Evolutionary conservation across 2,888 invertebrate species (phyloP).

Genomic region (Seira musarum): DNA sequence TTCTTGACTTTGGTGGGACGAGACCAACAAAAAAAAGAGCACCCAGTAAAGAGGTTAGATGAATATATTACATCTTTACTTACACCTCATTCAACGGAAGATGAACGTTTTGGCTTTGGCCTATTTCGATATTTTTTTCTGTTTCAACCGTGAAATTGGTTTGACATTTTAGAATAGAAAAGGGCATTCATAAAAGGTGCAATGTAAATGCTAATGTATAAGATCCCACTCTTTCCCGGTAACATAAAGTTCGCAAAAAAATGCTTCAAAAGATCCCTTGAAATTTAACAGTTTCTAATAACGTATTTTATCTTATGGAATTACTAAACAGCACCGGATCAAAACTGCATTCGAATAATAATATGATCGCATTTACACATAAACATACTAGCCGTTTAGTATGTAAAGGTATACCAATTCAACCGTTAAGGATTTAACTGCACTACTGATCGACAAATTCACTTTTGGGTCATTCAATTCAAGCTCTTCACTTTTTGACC

Average conservation of each 20-base stretch:
- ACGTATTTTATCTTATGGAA: no score
- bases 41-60: not conserved
- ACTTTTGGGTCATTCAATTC: not conserved
- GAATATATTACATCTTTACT: not conserved
- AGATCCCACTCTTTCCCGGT: no score
- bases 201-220: not conserved
- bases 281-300: no score
- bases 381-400: not conserved
- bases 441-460: not conserved
- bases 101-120: not conserved
- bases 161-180: not conserved
- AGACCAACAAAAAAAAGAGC: not conserved
- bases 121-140: not conserved
- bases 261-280: no score
- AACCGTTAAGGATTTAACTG: not conserved
- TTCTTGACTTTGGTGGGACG: not conserved
- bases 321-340: no score
- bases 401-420: not conserved
- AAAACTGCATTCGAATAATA: no score
- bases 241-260: no score
- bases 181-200: not conserved
- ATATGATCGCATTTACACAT: not conserved
- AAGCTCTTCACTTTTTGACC: no score
- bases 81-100: not conserved
- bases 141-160: slow-evolving; percentile 9